Conservation (phyloP, 1,140 invertebrate species). For the Lepeophtheirus salmonis region DNA sequence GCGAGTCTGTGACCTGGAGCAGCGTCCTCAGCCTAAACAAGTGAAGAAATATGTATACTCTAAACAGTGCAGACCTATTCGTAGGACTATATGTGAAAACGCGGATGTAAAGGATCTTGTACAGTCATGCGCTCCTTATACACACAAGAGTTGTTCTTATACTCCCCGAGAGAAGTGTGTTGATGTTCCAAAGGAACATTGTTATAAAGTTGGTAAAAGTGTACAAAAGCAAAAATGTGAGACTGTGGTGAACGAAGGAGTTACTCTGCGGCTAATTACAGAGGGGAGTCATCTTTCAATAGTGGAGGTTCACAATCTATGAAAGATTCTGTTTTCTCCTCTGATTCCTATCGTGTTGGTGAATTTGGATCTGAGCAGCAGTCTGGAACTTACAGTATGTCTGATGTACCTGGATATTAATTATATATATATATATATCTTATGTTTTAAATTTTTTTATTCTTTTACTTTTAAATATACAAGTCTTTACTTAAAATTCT, state of each 20-base stretch:
- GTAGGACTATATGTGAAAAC: neutral
- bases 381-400: too few species aligned
- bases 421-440: too few species aligned
- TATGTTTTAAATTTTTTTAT: too few species aligned
- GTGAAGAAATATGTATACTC: neutral
- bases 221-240: constrained; percentile 1
- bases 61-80: neutral
- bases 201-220: neutral
- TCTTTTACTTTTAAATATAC: too few species aligned
- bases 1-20: neutral
- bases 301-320: too few species aligned
- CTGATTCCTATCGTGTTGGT: too few species aligned
- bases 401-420: too few species aligned
- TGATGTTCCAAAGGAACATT: neutral
- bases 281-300: too few species aligned
- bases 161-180: neutral
- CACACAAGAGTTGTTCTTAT: neutral
- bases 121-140: neutral
- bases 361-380: too few species aligned
- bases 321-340: too few species aligned
- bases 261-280: too few species aligned
- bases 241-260: neutral
- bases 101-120: constrained; percentile 1
- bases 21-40: neutral
- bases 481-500: too few species aligned